phyloP scores from a whole-genome alignment of 1,140 invertebrate genomes.

The Hycleus phaleratus region DNA sequence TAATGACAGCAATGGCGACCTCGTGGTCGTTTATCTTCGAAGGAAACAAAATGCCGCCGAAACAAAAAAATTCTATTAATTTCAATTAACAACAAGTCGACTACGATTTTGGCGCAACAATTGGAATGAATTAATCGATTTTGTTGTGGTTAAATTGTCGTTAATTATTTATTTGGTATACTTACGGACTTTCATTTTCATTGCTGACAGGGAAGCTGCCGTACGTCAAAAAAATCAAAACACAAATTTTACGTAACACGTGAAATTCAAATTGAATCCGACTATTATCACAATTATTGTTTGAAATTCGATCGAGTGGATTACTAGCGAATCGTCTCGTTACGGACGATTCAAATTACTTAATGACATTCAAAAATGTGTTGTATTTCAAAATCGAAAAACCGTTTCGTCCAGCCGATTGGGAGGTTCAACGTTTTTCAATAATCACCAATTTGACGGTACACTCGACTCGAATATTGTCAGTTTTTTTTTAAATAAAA shows the following conservation, averaged over 20 bases:
- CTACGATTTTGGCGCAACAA: too few species aligned
- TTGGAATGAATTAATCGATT: not conserved
- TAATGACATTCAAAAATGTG: too few species aligned
- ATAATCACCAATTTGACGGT: too few species aligned
- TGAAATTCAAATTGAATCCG: not conserved
- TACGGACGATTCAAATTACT: too few species aligned
- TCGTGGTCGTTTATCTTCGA: conserved; percentile 24
- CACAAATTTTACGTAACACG: conserved; percentile 31
- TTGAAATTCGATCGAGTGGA: too few species aligned
- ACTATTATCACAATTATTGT: too few species aligned
- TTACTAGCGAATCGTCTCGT: too few species aligned
- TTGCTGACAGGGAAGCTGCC: conserved; percentile 12
- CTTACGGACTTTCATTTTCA: conserved; percentile 35
- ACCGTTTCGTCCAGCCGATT: too few species aligned
- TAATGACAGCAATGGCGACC: conserved; percentile 30
- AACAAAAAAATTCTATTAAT: not conserved
- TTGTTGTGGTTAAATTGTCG: not conserved
- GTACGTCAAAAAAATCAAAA: conserved; percentile 20
- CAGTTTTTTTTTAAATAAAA: too few species aligned
- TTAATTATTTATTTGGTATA: conserved; percentile 3
- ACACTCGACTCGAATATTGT: too few species aligned
- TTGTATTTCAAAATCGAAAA: too few species aligned
- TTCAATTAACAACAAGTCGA: not conserved
- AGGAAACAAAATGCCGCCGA: conserved; percentile 8
- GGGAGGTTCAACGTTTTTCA: too few species aligned